phyloP scores from a whole-genome alignment of 2,888 invertebrate genomes.

The Mongoloraphidia duomilia region DNA sequence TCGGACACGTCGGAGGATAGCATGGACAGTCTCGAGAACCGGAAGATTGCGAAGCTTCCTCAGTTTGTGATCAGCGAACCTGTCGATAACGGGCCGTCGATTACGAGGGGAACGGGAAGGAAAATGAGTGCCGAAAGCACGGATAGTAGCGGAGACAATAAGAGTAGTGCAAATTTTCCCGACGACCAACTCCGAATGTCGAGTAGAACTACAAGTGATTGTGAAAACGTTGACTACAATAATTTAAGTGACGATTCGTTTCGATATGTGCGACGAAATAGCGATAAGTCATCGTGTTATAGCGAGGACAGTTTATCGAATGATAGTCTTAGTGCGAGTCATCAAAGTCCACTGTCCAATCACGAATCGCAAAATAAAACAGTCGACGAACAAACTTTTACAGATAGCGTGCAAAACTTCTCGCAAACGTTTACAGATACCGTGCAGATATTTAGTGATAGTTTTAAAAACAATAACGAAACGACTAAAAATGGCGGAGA shows the following conservation, averaged over 20 bases:
- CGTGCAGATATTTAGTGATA: slow-evolving; percentile 3
- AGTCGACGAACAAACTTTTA: slow-evolving; percentile 1
- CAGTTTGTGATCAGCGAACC: slow-evolving; percentile 61
- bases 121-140: slow-evolving; percentile 4
- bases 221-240: slow-evolving; percentile 20
- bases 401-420: neutral
- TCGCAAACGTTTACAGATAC: slow-evolving; percentile 4
- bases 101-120: slow-evolving; percentile 62
- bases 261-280: slow-evolving; percentile 45
- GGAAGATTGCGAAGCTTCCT: slow-evolving; percentile 32
- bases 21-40: slow-evolving; percentile 51
- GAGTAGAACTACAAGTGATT: slow-evolving; percentile 16
- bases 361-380: slow-evolving; percentile 20
- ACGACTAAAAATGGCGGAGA: neutral
- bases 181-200: slow-evolving; percentile 12
- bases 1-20: slow-evolving; percentile 60
- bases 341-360: slow-evolving; percentile 14
- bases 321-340: slow-evolving; percentile 31
- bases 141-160: neutral
- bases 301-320: slow-evolving; percentile 62
- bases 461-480: neutral
- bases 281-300: slow-evolving; percentile 54
- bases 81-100: slow-evolving; percentile 61
- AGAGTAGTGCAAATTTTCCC: neutral
- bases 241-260: neutral